Evolutionary conservation across 2,113 vertebrate species (phyloP).

Genomic region (western clawed frog (Xenopus tropicalis)): UCB_Xtro_10.0 CM004445.2:57613001-57613500

Average conservation of each 20-base stretch:
- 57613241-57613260: constrained; percentile 63
- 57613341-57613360: constrained; percentile 75
- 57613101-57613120: not conserved
- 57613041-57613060: not conserved
- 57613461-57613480: too few species aligned
- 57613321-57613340: constrained; percentile 93
- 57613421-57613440: too few species aligned
- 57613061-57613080: too few species aligned
- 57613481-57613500: too few species aligned
- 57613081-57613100: constrained; percentile 1
- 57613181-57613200: constrained; percentile 56
- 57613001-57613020: too few species aligned
- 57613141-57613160: constrained; percentile 49
- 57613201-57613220: constrained; percentile 55
- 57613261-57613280: constrained; percentile 92
- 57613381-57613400: too few species aligned
- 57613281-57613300: constrained; percentile 92
- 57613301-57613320: constrained; percentile 93
- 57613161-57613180: constrained; percentile 38
- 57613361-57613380: too few species aligned
- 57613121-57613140: constrained; percentile 14
- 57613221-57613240: constrained; percentile 37
- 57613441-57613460: too few species aligned
- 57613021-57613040: not conserved
- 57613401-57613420: too few species aligned